Conservation (phyloP, 2,888 invertebrate genomes). For the Microplitis deprimator region DNA sequence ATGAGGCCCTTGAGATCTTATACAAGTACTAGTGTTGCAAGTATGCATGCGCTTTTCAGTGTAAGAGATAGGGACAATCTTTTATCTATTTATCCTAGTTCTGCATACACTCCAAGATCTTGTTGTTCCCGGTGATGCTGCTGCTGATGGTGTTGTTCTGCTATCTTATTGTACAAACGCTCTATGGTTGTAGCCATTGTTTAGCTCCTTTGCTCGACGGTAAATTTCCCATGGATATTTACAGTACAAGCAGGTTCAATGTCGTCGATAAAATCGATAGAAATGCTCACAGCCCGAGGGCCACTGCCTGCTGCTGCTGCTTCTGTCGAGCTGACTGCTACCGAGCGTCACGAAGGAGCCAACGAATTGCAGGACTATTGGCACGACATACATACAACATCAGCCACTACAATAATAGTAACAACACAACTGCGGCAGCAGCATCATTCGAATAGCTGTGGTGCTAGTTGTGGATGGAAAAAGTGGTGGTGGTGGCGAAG, state of each 20-base stretch:
- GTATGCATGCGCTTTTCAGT: not conserved
- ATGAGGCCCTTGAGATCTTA: slow-evolving; percentile 18
- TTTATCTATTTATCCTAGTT: not conserved
- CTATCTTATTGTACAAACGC: not conserved
- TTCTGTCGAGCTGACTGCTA: slow-evolving; percentile 16
- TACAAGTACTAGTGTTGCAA: not conserved
- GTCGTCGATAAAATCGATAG: slow-evolving; percentile 42
- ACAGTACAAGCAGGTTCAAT: slow-evolving; percentile 32
- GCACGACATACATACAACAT: slow-evolving; percentile 38
- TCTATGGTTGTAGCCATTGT: slow-evolving; percentile 27
- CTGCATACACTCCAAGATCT: not conserved
- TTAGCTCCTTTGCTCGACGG: not conserved
- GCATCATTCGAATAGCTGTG: no score
- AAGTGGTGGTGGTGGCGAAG: slow-evolving; percentile 15
- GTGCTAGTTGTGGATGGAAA: no score
- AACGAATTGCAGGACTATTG: slow-evolving; percentile 43
- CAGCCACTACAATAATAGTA: not conserved
- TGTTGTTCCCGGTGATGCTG: not conserved
- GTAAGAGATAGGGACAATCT: not conserved
- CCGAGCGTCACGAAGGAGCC: slow-evolving; percentile 36
- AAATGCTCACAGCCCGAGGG: slow-evolving; percentile 36
- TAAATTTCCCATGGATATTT: slow-evolving; percentile 31
- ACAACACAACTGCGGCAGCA: not conserved
- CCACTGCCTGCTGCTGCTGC: slow-evolving; percentile 22
- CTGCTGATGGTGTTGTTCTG: not conserved